These are phyloP conservation scores for Aphelinus certus DNA, from an alignment of 1,140 invertebrate genomes.

Conservation along the genomic window DNA sequence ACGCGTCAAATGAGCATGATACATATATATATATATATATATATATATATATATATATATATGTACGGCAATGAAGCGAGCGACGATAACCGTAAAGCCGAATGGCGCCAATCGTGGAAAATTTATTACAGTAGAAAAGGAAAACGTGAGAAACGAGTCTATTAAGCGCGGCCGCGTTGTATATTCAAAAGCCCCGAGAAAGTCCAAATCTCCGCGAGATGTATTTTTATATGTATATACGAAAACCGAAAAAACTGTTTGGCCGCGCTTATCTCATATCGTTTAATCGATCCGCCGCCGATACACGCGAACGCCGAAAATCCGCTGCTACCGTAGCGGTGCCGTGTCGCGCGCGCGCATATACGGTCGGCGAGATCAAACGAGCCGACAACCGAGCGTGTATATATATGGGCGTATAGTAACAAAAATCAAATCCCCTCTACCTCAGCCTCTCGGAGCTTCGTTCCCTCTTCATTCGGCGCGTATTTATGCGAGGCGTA, in stretches of 20 bases:
- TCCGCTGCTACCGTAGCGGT: constrained; percentile 13
- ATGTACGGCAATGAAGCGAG: too few species aligned
- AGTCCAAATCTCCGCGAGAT: neutral
- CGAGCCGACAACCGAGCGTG: neutral
- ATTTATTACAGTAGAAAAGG: constrained; percentile 20
- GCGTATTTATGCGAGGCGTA: constrained; percentile 13
- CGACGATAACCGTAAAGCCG: neutral
- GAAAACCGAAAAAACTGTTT: neutral
- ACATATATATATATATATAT: too few species aligned
- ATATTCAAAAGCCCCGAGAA: neutral
- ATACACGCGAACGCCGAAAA: constrained; percentile 13
- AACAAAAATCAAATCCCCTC: constrained; percentile 35
- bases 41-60: too few species aligned
- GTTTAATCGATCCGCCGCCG: constrained; percentile 24
- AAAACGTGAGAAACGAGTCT: neutral
- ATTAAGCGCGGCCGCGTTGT: neutral
- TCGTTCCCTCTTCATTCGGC: too few species aligned
- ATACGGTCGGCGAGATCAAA: constrained; percentile 29
- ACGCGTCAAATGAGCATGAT: too few species aligned
- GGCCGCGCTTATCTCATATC: constrained; percentile 29
- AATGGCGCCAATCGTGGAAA: neutral
- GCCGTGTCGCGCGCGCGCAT: neutral
- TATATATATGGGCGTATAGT: constrained; percentile 5
- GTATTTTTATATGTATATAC: neutral
- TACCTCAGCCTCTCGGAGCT: neutral